Evolutionary conservation across 2,113 vertebrate species (phyloP).

Genomic region (Chionomys nivalis): DNA sequence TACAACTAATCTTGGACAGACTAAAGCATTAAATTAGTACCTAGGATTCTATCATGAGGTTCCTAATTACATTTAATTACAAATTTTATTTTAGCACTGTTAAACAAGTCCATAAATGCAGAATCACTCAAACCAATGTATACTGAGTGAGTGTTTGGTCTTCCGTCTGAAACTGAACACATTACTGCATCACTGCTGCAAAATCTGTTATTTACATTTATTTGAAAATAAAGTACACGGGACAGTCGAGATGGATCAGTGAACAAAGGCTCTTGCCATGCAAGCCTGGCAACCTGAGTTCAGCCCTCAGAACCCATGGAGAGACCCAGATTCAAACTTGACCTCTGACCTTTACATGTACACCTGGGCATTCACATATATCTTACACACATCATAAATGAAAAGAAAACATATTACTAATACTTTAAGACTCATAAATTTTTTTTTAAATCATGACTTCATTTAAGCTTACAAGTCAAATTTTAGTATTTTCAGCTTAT

Average conservation of each 20-base stretch:
- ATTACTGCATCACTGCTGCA: slow-evolving; percentile 8
- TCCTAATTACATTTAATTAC: slow-evolving; percentile 19
- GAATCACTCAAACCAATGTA: not conserved
- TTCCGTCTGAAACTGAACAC: not conserved
- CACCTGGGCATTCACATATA: not conserved
- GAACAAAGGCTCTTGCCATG: not conserved
- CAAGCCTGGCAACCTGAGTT: not conserved
- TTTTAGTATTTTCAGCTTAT: not conserved
- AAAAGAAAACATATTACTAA: not conserved
- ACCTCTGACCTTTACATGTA: not conserved
- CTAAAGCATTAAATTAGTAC: slow-evolving; percentile 31
- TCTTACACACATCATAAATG: not conserved
- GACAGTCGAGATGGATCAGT: not conserved
- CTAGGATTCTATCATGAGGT: not conserved
- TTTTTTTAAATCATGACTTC: not conserved
- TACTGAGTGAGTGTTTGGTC: not conserved
- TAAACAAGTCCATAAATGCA: slow-evolving; percentile 42
- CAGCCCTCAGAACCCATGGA: not conserved
- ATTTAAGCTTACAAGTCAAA: slow-evolving; percentile 6
- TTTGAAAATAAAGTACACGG: not conserved
- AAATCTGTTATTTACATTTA: not conserved
- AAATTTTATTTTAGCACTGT: slow-evolving; percentile 28
- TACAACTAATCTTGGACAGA: slow-evolving; percentile 31
- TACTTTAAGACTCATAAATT: not conserved
- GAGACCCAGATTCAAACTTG: not conserved